phyloP scores from a whole-genome alignment of 2,113 vertebrate genomes.

The Neogale vison region DNA sequence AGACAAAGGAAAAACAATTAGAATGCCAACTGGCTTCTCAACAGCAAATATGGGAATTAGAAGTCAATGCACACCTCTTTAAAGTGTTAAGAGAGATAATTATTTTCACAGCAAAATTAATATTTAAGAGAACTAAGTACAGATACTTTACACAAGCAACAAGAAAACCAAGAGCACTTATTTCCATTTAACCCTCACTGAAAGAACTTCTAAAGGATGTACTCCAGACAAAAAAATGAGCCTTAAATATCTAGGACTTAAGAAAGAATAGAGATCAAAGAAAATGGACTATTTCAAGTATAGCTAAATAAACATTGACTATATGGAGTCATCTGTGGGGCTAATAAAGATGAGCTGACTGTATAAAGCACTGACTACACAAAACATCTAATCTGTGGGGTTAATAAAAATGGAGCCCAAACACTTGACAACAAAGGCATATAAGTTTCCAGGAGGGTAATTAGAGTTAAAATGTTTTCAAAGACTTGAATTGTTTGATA shows the following conservation, averaged over 20 bases:
- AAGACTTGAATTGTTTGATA: neutral
- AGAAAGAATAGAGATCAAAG: neutral
- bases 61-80: neutral
- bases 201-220: neutral
- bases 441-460: neutral
- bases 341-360: constrained; percentile 1
- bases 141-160: neutral
- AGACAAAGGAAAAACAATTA: neutral
- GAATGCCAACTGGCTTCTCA: neutral
- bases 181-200: neutral
- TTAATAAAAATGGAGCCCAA: constrained; percentile 2
- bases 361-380: neutral
- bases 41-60: neutral
- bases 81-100: neutral
- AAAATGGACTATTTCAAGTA: neutral
- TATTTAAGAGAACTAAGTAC: neutral
- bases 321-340: neutral
- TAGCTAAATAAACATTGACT: neutral
- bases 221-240: neutral
- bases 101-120: neutral
- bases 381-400: neutral
- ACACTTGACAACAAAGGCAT: neutral
- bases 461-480: neutral
- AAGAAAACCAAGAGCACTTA: neutral
- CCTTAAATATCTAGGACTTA: neutral